phyloP scores from a whole-genome alignment of 2,113 vertebrate genomes.

The Thalassoma bifasciatum region DNA sequence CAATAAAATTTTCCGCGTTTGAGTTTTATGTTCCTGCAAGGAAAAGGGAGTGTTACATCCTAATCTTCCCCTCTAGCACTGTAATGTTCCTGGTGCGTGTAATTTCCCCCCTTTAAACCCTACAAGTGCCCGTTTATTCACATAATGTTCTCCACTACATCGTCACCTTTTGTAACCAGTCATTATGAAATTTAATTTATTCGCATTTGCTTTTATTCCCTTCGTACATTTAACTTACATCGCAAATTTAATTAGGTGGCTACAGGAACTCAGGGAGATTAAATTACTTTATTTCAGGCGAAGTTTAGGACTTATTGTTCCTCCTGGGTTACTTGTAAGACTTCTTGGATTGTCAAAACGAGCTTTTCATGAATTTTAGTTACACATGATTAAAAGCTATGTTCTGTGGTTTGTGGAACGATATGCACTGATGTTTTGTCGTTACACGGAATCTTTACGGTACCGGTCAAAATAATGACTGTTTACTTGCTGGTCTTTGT shows the following conservation, averaged over 20 bases:
- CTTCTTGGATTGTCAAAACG: background rate
- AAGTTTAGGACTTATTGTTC: background rate
- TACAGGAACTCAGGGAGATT: background rate
- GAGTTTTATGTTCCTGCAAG: slow-evolving; percentile 72
- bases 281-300: background rate
- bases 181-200: too few species aligned
- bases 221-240: background rate
- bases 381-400: background rate
- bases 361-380: background rate
- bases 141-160: too few species aligned
- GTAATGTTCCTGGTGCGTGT: slow-evolving; percentile 55
- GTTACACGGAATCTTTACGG: slow-evolving; percentile 75
- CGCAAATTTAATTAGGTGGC: background rate
- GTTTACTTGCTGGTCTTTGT: slow-evolving; percentile 58
- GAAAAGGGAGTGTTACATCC: slow-evolving; percentile 75
- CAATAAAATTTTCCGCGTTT: background rate
- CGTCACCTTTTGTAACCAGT: background rate
- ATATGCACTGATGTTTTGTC: slow-evolving; percentile 11
- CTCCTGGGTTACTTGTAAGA: background rate
- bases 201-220: too few species aligned
- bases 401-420: slow-evolving; percentile 66
- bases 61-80: slow-evolving; percentile 71
- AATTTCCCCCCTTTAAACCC: slow-evolving; percentile 34
- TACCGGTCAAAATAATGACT: slow-evolving; percentile 75
- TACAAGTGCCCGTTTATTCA: too few species aligned